Base-by-base conservation (phyloP, 35 echinoderm and acorn worm genomes). In the Heliocidaris erythrogramma region DNA sequence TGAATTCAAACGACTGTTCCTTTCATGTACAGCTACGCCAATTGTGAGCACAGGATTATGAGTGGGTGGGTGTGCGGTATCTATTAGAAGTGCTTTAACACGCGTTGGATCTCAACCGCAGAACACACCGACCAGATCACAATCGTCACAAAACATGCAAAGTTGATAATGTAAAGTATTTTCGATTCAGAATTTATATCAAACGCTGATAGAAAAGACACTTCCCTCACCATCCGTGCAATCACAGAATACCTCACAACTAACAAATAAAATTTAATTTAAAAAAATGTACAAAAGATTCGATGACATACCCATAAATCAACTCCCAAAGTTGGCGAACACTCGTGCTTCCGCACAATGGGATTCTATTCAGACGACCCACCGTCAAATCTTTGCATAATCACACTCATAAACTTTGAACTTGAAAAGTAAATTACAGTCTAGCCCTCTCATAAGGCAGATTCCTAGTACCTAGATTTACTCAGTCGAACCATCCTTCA, bases 371-470 rank as follows among this genome's bases (percentile, higher is more conserved):
- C 65, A 78, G 27, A 78, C 21, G n/a, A 78, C 8, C 18, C 5
- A 0, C 7, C 65, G 65, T 78, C 65, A 78, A 78, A 78, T 78
- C 65, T 78, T 78, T n/a, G 21, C 65, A 78, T 8, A 78, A 78
- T 21, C 18, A 78, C 65, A 78, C 65, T 78, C 65, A 78, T 78
- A 78, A 78, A 78, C 65, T 78, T 78, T 78, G 65, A 78, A 27
- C 65, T 78, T 78, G 65, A 78, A 78, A 78, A 78, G 65, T 78
- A 21, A 78, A 78, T 78, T 78, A 78, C 65, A 78, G n/a, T 78
- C 65, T n/a, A 78, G 21, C 65, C 65, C 65, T 78, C 65, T 27
- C 65, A 78, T n/a, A 78, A 17, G 65, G 65, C 65, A 78, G 27
- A 78, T 78, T 24, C 21, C 65, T 18, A 27, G 21, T 78, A 27